A percentile compares a stretch with the other conserved stretches of the same genome.
Evolutionary conservation across 1,140 invertebrate genomes (phyloP).

Genomic region (Caenorhabditis brenneri): DNA sequence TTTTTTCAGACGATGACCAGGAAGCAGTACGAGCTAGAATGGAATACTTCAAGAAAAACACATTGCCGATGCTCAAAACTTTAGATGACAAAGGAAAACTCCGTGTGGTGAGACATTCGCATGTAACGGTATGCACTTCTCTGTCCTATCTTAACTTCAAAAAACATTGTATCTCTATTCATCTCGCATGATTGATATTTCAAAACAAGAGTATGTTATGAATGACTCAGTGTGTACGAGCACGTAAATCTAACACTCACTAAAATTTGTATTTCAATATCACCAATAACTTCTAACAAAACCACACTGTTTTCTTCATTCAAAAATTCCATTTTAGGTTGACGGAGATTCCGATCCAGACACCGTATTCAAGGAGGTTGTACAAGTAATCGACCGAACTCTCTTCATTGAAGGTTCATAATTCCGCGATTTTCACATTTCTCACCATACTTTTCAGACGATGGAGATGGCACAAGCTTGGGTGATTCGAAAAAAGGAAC

Average conservation of each 20-base stretch:
- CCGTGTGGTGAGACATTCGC: conserved; percentile 62
- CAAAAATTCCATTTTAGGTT: conserved; percentile 53
- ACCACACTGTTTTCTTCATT: neutral
- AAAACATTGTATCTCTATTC: neutral
- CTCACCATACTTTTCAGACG: conserved; percentile 53
- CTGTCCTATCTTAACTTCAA: neutral
- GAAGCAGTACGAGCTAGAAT: conserved; percentile 59
- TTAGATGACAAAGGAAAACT: conserved; percentile 68
- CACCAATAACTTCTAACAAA: neutral
- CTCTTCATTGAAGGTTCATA: conserved; percentile 66
- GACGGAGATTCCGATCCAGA: conserved; percentile 66
- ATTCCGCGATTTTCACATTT: neutral
- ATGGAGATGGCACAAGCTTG: conserved; percentile 62
- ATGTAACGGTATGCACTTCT: conserved; percentile 50
- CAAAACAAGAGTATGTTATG: neutral
- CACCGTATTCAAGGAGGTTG: conserved; percentile 64
- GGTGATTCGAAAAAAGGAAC: conserved; percentile 59
- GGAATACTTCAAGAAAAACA: conserved; percentile 66
- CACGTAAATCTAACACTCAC: neutral
- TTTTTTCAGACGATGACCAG: conserved; percentile 62
- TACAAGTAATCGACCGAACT: conserved; percentile 61
- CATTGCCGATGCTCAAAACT: conserved; percentile 69
- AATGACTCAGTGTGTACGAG: neutral
- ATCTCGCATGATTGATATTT: neutral
- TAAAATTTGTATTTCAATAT: neutral